Percentiles rank a stretch among this genome's conserved stretches.
Conservation (phyloP, 2,888 invertebrate species). For the Myopa tessellatipennis region DNA sequence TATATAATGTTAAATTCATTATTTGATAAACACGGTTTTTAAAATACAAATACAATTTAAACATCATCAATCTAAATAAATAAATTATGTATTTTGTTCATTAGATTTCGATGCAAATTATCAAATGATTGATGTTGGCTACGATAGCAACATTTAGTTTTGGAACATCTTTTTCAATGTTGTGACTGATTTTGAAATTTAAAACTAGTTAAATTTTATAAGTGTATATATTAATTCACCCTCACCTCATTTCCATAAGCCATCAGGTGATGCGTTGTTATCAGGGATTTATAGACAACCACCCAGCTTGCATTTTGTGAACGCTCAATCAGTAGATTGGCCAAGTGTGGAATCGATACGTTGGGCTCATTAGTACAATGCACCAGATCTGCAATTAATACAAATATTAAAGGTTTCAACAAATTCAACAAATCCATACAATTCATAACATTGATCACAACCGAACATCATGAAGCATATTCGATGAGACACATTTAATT, state of each 20-base stretch:
- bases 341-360: constrained; percentile 98
- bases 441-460: background rate
- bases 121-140: background rate
- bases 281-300: constrained; percentile 97
- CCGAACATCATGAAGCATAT: background rate
- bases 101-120: background rate
- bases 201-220: background rate
- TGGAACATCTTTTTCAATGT: too few relatives aligned
- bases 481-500: background rate
- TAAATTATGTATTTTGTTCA: too few relatives aligned
- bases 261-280: constrained; percentile 98
- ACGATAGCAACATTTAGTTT: background rate
- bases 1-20: background rate
- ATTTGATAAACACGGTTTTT: too few relatives aligned
- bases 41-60: background rate
- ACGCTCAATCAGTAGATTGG: constrained; percentile 96
- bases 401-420: background rate
- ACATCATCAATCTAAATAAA: background rate
- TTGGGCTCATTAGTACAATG: constrained; percentile 99
- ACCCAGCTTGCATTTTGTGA: constrained; percentile 99
- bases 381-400: constrained; percentile 88
- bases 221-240: background rate
- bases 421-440: background rate
- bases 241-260: constrained; percentile 99
- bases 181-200: background rate